Conservation (phyloP, 2,888 invertebrate species). For the Oithona nana region DNA sequence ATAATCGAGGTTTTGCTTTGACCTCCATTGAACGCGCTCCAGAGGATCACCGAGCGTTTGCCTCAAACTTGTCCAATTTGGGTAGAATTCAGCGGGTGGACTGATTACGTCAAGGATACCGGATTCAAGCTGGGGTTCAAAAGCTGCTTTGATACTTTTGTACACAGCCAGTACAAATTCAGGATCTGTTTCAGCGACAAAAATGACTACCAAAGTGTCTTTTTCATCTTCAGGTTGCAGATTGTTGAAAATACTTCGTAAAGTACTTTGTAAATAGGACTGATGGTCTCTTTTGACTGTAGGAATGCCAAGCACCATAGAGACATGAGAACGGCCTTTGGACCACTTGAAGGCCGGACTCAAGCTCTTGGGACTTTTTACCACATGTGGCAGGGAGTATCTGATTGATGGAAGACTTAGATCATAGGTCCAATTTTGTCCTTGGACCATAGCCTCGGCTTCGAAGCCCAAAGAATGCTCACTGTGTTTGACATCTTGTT, state of each 20-base stretch:
- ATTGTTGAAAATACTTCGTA: slow-evolving; percentile 60
- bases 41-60: slow-evolving; percentile 48
- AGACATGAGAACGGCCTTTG: slow-evolving; percentile 49
- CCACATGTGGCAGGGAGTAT: slow-evolving; percentile 67
- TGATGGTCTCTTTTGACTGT: slow-evolving; percentile 75
- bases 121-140: slow-evolving; percentile 37
- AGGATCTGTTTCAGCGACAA: slow-evolving; percentile 48
- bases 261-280: slow-evolving; percentile 61
- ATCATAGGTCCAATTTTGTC: slow-evolving; percentile 22
- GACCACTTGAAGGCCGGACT: slow-evolving; percentile 57
- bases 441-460: not conserved
- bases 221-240: slow-evolving; percentile 49
- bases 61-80: slow-evolving; percentile 53
- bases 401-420: slow-evolving; percentile 57
- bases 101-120: slow-evolving; percentile 76
- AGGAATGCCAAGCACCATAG: slow-evolving; percentile 69
- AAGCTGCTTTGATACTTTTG: slow-evolving; percentile 22
- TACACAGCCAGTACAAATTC: slow-evolving; percentile 22
- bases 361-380: slow-evolving; percentile 53
- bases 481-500: not conserved
- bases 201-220: slow-evolving; percentile 65
- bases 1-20: slow-evolving; percentile 85
- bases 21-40: slow-evolving; percentile 71
- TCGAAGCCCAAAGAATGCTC: not conserved
- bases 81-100: slow-evolving; percentile 67